Evolutionary conservation across 2,113 vertebrate species (phyloP), one percentile per base, ranked within the genome.

Genomic region (Notothenia coriiceps): DNA sequence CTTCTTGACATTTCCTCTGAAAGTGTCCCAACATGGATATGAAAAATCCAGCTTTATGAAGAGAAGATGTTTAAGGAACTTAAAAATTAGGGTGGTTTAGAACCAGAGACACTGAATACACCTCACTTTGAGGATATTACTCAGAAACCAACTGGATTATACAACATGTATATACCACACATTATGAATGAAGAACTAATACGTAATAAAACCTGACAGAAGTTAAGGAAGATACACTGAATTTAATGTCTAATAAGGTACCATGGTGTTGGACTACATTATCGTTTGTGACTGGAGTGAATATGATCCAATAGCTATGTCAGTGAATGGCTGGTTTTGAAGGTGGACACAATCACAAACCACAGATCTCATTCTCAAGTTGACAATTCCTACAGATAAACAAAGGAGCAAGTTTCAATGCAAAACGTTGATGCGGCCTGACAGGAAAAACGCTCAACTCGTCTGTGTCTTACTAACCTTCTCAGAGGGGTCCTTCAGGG

Each of bases 401-500:
- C 44, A 60, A 22, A 7, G 10, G 18, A 6, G 4, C 7, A 43
- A 10, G 29, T 11, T 29, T 51, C 25, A 35, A 33, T 51, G 17
- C 18, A 0, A 44, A 13, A 11, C 1, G 10, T 1, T 57, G 17
- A 40, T 15, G 6, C 22, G 20, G 20, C 49, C 52, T 25, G 0
- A 73, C 13, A 9, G 33, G n/a, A 56, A 11, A 65, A 10, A 47
- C n/a, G 18, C 63, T 59, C 6, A 44, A 56, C 5, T 13, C 13
- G 12, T 22, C 13, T 11, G 56, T 3, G 46, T 20, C 6, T n/a
- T 5, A 91, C 94, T 69, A 54, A 99, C 98, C 98, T 99, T 99
- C 92, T 98, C 98, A 29, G 97, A 97, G 14, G 97, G 96, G 85
- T 97, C 96, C 87, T 97, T 99, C 81, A 97, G 96, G 84, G 97